A percentile compares a stretch with the other conserved stretches of the same genome.
Conservation (phyloP, 2,113 vertebrate species). For the Melanerpes aurifrons region DNA sequence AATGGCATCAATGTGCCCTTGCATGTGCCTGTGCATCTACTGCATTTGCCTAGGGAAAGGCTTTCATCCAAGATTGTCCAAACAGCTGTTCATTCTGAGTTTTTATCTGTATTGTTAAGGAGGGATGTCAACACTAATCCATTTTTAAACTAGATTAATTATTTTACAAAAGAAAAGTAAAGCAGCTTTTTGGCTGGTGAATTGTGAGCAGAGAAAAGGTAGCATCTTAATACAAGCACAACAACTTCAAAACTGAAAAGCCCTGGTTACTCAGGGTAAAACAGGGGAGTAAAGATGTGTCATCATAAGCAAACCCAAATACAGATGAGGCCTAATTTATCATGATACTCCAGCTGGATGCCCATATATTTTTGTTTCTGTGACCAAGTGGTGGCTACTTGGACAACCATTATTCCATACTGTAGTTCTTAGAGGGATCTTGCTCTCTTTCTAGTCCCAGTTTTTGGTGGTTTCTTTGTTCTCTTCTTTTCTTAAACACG, state of each 20-base stretch:
- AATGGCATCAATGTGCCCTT: slow-evolving; percentile 40
- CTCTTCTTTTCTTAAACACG: background rate
- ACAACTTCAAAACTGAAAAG: background rate
- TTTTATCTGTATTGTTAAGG: slow-evolving; percentile 44
- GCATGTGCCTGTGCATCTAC: slow-evolving; percentile 32
- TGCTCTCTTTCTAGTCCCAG: background rate
- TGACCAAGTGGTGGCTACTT: background rate
- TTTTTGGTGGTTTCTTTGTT: background rate
- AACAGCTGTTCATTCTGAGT: slow-evolving; percentile 66
- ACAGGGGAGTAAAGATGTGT: background rate
- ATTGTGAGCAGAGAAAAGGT: background rate
- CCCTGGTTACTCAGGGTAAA: background rate
- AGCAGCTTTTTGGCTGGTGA: background rate
- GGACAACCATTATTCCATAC: background rate
- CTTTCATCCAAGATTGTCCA: slow-evolving; percentile 48
- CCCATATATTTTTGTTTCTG: background rate
- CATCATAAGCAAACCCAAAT: background rate
- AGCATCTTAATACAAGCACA: background rate
- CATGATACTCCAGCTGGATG: background rate
- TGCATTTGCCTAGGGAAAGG: slow-evolving; percentile 53
- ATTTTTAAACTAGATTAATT: slow-evolving; percentile 61
- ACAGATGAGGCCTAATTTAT: background rate
- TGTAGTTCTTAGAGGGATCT: background rate
- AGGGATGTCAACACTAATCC: slow-evolving; percentile 45
- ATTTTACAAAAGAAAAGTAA: background rate